Conservation (phyloP, 1,140 invertebrate species). For the Ptiloglossa arizonensis region DNA sequence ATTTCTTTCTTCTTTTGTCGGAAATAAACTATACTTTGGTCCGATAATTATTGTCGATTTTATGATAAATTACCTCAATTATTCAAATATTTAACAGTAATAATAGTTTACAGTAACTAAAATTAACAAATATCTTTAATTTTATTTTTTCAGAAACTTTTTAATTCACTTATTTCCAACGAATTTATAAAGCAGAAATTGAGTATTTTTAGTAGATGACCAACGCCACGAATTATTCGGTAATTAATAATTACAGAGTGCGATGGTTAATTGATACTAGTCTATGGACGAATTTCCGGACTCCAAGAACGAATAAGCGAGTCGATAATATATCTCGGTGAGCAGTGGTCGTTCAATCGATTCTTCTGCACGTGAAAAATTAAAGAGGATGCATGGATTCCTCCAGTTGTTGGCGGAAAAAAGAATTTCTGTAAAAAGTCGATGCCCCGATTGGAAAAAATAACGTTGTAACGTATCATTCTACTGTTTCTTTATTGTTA, state of each 20-base stretch:
- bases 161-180: no score
- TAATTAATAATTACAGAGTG: background rate
- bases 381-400: conserved; percentile 32
- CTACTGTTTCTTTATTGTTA: no score
- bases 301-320: conserved; percentile 30
- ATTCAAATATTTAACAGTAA: no score
- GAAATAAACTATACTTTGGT: no score
- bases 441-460: background rate
- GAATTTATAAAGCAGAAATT: background rate
- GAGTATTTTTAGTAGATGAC: background rate
- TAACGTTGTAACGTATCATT: no score
- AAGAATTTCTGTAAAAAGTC: conserved; percentile 5
- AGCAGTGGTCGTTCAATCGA: conserved; percentile 28
- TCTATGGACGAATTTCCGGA: conserved; percentile 13
- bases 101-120: no score
- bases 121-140: no score
- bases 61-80: no score
- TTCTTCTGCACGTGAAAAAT: conserved; percentile 37
- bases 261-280: conserved; percentile 7
- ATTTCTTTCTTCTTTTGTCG: no score
- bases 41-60: no score
- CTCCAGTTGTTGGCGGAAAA: background rate
- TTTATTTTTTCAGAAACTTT: background rate
- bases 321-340: conserved; percentile 37
- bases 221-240: background rate